A percentile compares a stretch with the other conserved stretches of the same genome.
phyloP scores from a whole-genome alignment of 2,888 invertebrate species.

The Beris morrisii region DNA sequence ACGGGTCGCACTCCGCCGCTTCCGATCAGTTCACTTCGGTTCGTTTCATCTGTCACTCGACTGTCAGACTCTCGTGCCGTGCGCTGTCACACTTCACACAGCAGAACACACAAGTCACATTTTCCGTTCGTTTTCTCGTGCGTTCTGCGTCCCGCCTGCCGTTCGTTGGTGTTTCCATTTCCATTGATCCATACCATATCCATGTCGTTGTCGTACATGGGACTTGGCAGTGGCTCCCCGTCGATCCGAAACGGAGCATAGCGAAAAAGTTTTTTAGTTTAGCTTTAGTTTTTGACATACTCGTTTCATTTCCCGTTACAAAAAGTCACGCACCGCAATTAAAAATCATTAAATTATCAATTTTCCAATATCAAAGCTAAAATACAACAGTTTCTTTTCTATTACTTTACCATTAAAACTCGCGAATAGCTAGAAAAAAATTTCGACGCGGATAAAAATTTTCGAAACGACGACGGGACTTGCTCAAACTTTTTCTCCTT shows the following conservation, averaged over 20 bases:
- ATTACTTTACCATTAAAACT: neutral
- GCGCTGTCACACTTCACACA: neutral
- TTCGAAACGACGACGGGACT: conserved; percentile 5
- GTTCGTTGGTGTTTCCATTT: conserved; percentile 1
- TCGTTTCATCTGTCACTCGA: neutral
- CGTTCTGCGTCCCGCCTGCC: neutral
- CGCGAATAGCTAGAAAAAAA: neutral
- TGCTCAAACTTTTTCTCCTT: conserved; percentile 1
- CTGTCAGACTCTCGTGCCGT: conserved; percentile 2
- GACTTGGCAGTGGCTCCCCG: conserved; percentile 17
- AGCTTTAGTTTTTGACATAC: conserved; percentile 31
- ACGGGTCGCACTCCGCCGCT: neutral
- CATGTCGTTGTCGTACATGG: conserved; percentile 9
- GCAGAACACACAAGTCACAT: too few relatives aligned
- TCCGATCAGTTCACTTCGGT: neutral
- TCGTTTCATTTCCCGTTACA: conserved; percentile 18
- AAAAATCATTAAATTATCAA: neutral
- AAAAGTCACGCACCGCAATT: neutral
- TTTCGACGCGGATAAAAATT: neutral
- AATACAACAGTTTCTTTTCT: neutral
- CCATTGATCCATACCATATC: conserved; percentile 14
- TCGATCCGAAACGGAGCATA: conserved; percentile 6
- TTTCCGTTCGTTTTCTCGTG: neutral
- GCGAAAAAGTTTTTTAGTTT: conserved; percentile 25
- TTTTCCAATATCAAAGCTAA: neutral